A percentile compares a stretch with the other conserved stretches of the same genome.
These are phyloP conservation scores for Falco punctatus DNA, from an alignment of 2,113 vertebrate species.

Conservation along the genomic window DNA sequence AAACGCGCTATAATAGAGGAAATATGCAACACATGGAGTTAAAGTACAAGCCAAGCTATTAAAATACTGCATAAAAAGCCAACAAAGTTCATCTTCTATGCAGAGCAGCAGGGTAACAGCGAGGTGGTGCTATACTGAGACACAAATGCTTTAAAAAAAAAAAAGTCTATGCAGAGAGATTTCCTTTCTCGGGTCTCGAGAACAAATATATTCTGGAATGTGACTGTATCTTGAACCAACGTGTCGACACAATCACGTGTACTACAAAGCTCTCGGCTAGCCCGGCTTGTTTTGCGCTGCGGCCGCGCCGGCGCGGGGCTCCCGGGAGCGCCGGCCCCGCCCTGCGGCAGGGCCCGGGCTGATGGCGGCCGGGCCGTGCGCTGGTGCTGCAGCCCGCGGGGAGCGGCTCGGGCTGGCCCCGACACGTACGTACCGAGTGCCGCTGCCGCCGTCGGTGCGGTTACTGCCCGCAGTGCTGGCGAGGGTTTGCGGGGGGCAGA, in stretches of 20 bases:
- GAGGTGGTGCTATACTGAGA: not conserved
- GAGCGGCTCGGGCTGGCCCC: rapidly evolving
- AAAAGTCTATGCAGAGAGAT: rapidly evolving
- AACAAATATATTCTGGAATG: not conserved
- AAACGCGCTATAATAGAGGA: not conserved
- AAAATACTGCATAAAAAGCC: not conserved
- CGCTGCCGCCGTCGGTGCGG: rapidly evolving
- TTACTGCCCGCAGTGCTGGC: rapidly evolving
- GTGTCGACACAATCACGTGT: no score
- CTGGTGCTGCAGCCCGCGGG: rapidly evolving
- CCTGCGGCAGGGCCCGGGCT: not conserved
- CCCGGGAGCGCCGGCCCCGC: not conserved
- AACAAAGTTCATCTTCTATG: no score
- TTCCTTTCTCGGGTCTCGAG: not conserved
- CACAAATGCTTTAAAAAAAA: rapidly evolving
- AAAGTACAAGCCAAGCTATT: not conserved
- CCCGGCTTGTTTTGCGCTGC: no score
- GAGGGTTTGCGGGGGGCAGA: rapidly evolving
- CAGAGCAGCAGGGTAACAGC: rapidly evolving
- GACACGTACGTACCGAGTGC: rapidly evolving
- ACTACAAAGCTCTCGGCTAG: no score
- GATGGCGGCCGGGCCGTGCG: rapidly evolving
- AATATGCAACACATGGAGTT: rapidly evolving
- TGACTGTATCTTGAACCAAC: no score
- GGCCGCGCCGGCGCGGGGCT: not conserved